Percentiles rank a stretch among this genome's conserved stretches.
Evolutionary conservation across 2,797 vertebrate species (phyloP).

Genomic region (Galago senegalensis): DNA sequence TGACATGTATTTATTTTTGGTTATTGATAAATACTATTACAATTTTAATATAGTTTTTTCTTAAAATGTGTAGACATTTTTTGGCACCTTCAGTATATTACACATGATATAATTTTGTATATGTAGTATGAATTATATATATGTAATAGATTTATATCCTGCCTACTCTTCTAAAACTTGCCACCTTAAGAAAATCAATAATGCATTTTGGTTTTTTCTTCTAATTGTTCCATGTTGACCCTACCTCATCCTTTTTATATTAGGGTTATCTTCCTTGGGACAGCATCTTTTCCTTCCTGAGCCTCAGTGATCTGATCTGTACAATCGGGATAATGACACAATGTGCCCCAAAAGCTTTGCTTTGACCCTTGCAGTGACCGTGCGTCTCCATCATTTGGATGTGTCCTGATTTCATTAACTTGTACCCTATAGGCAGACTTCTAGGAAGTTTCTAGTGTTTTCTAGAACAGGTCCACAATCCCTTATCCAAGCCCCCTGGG

Average conservation of each 20-base stretch:
- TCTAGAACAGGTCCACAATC: not conserved
- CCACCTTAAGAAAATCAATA: not conserved
- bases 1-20: too few relatives aligned
- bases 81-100: too few relatives aligned
- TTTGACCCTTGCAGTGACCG: not conserved
- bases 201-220: not conserved
- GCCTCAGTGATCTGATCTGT: not conserved
- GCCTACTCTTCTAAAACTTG: not conserved
- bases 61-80: too few relatives aligned
- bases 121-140: not conserved
- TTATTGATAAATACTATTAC: too few relatives aligned
- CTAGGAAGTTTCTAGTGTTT: too few relatives aligned
- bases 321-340: fast-evolving
- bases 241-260: not conserved
- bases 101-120: too few relatives aligned
- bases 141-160: not conserved
- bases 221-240: not conserved
- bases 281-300: not conserved
- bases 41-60: too few relatives aligned
- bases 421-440: not conserved
- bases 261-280: not conserved
- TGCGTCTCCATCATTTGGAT: too few relatives aligned
- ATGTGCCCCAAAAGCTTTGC: not conserved
- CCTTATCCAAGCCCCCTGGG: not conserved
- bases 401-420: too few relatives aligned